Percentiles rank a stretch among this genome's conserved stretches.
phyloP scores from a whole-genome alignment of 2,113 vertebrate species.

The Delphinus delphis region DNA sequence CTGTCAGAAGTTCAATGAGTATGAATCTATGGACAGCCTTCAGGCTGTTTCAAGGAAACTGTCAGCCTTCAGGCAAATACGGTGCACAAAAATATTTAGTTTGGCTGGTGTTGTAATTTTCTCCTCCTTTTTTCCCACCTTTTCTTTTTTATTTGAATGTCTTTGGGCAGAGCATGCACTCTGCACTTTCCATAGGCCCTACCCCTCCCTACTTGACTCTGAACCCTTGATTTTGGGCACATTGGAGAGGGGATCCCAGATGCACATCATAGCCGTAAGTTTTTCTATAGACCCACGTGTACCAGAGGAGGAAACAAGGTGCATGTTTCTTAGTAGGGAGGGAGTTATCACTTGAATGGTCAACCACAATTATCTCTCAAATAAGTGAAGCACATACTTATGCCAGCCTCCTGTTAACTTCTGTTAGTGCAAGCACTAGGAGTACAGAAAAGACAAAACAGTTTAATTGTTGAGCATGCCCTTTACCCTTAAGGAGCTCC shows the following conservation, averaged over 20 bases:
- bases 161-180: neutral
- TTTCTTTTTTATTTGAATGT: neutral
- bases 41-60: neutral
- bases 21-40: neutral
- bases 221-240: too few relatives aligned
- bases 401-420: neutral
- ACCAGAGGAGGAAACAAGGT: neutral
- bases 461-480: neutral
- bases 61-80: neutral
- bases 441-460: neutral
- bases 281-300: neutral
- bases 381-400: neutral
- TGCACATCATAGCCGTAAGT: accelerated
- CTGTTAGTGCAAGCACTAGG: neutral
- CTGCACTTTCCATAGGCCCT: too few relatives aligned
- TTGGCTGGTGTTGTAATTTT: neutral
- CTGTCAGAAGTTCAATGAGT: neutral
- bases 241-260: neutral
- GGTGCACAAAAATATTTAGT: neutral
- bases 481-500: neutral
- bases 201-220: neutral
- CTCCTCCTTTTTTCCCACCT: neutral
- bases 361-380: neutral
- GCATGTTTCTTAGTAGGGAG: neutral
- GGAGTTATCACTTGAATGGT: neutral